Conservation (phyloP, 2,888 invertebrate species). For the Leucania comma region DNA sequence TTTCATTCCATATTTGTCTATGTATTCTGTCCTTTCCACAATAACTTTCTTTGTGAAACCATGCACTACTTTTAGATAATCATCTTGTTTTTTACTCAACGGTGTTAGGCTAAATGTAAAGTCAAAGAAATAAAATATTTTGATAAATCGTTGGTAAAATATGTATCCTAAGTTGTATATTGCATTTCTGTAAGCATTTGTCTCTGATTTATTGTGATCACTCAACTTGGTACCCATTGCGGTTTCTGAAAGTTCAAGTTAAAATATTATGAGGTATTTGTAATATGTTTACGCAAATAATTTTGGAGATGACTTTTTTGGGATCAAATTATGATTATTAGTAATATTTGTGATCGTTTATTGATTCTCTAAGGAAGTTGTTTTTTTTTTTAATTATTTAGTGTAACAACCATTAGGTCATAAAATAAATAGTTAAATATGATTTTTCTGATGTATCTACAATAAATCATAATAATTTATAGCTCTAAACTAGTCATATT, state of each 20-base stretch:
- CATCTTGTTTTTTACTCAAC: conserved; percentile 85
- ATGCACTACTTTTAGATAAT: conserved; percentile 78
- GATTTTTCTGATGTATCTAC: too few relatives aligned
- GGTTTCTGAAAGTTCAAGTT: conserved; percentile 82
- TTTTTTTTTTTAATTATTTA: too few relatives aligned
- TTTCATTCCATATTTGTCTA: conserved; percentile 59
- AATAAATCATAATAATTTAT: too few relatives aligned
- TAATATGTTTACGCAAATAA: too few relatives aligned
- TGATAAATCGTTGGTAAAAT: conserved; percentile 79
- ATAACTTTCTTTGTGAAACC: conserved; percentile 85
- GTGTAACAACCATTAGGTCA: too few relatives aligned
- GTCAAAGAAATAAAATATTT: conserved; percentile 90
- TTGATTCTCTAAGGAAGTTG: too few relatives aligned
- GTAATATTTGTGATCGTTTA: too few relatives aligned
- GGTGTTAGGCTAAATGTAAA: conserved; percentile 88
- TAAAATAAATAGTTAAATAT: too few relatives aligned
- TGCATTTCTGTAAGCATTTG: conserved; percentile 89
- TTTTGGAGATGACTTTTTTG: background rate
- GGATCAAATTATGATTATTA: too few relatives aligned
- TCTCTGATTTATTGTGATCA: conserved; percentile 75
- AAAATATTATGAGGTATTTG: background rate
- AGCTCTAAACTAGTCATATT: too few relatives aligned
- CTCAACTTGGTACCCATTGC: conserved; percentile 93
- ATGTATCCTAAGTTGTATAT: conserved; percentile 85
- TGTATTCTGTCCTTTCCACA: conserved; percentile 66